These are phyloP conservation scores for Hesperophylax magnus DNA, from an alignment of 1,140 invertebrate genomes.

Conservation along the genomic window DNA sequence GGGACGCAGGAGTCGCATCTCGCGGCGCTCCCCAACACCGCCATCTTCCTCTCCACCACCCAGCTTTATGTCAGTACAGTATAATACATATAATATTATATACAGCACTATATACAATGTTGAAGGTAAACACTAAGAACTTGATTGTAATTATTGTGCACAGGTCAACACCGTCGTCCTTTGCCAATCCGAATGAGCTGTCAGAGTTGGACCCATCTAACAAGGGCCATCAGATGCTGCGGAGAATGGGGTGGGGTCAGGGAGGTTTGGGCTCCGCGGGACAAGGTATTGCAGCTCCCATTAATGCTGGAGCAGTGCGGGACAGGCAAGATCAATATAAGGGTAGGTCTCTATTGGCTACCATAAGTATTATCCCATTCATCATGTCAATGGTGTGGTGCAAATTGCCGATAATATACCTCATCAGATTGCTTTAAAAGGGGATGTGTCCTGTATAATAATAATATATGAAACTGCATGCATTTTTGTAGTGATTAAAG, in stretches of 20 bases:
- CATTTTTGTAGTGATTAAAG: no score
- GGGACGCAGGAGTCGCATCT: slow-evolving; percentile 59
- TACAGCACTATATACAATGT: no score
- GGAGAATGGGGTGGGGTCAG: slow-evolving; percentile 95
- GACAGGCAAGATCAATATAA: slow-evolving; percentile 93
- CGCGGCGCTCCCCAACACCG: slow-evolving; percentile 53
- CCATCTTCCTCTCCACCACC: slow-evolving; percentile 39
- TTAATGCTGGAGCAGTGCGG: slow-evolving; percentile 92
- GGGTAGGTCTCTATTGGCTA: slow-evolving; percentile 68
- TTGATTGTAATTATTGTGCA: no score
- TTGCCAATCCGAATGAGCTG: slow-evolving; percentile 21
- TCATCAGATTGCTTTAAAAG: no score
- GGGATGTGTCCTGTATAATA: no score
- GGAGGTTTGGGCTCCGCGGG: slow-evolving; percentile 92
- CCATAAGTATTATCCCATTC: neutral
- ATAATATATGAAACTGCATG: no score
- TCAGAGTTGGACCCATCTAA: slow-evolving; percentile 75
- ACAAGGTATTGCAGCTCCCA: slow-evolving; percentile 95
- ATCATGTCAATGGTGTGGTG: no score
- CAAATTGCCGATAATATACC: no score
- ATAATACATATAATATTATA: no score
- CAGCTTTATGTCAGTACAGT: slow-evolving; percentile 79
- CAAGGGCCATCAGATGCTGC: slow-evolving; percentile 95
- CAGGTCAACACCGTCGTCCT: slow-evolving; percentile 37
- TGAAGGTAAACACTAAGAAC: no score